Evolutionary conservation across 2,797 vertebrate genomes (phyloP), one percentile per base, ranked within the genome.

Genomic region (Xyrichtys novacula): DNA sequence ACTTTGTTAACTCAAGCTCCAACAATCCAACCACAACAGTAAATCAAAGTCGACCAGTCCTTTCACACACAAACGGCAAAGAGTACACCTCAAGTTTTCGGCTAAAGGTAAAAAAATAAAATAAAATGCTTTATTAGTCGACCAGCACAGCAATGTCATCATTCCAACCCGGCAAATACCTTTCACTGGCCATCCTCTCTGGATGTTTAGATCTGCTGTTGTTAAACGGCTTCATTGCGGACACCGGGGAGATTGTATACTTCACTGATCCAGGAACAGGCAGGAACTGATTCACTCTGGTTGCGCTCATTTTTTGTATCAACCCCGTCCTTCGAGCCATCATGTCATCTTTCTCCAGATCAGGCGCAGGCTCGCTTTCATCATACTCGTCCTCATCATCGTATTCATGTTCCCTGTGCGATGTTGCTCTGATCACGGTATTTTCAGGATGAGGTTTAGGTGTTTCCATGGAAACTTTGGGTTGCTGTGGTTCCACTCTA

Each of bases 321-420:
- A 73, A 83, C 60, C 89, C 84, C 1, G 94, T 91, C 81, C 93
- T 93, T 55, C 94, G 93, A 70, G 93, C 86, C 89, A 95, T 86
- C 95, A 96, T 95, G 74, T 96, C 95, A 50, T 96, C 95, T 83
- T 95, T 96, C 59, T 91, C 90, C 57, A 71, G 64, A 79, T 93
- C 79, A 17, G 89, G 87, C 26, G 61, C 26, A n/a, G 5, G 42
- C 5, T 75, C 81, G 0, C 87, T 80, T 48, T 84, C 79, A 34
- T 69, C 76, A 46, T 66, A 69, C 56, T 85, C 85, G 17, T 85
- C 82, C 3, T 86, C 74, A 2, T 87, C 36, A 1, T 40, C 31
- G 2, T 64, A 38, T 20, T 72, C 77, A 3, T 7, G 50, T 15
- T 81, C 67, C 0, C 25, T 17, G 1, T 49, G 77, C 47, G 78